A percentile compares a stretch with the other conserved stretches of the same genome.
Conservation (phyloP, 1,140 invertebrate genomes). For the Drosophila pachea region DNA sequence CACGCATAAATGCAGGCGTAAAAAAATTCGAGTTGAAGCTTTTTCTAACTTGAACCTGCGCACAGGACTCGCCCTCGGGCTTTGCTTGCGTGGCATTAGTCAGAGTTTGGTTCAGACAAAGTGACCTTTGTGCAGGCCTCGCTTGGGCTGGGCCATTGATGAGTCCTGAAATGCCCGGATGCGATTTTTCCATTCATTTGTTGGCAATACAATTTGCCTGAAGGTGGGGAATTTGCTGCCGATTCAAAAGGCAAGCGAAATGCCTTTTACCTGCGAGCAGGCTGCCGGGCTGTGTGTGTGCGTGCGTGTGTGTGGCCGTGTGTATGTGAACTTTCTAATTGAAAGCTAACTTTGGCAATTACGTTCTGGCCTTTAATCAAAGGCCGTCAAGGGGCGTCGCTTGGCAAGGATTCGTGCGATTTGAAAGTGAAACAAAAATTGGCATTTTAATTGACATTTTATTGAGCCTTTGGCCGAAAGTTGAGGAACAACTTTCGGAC, state of each 20-base stretch:
- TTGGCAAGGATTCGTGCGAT: conserved; percentile 28
- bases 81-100: conserved; percentile 14
- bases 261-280: conserved; percentile 44
- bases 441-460: conserved; percentile 72
- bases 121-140: conserved; percentile 58
- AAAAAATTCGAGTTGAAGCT: conserved; percentile 52
- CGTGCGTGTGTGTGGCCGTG: conserved; percentile 11
- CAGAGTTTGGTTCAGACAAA: conserved; percentile 50
- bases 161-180: conserved; percentile 12
- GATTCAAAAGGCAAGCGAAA: conserved; percentile 65
- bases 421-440: conserved; percentile 60
- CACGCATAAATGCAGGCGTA: conserved; percentile 15
- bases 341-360: conserved; percentile 77
- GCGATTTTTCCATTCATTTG: conserved; percentile 24
- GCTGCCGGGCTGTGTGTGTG: not conserved
- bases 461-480: conserved; percentile 62
- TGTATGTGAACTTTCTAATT: conserved; percentile 68
- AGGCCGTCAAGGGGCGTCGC: conserved; percentile 27
- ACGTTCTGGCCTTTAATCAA: conserved; percentile 71
- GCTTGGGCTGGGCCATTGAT: conserved; percentile 31
- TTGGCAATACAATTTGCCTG: conserved; percentile 30
- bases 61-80: not conserved
- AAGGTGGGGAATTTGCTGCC: conserved; percentile 33
- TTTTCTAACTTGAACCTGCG: conserved; percentile 46
- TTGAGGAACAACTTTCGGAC: conserved; percentile 40